Percentiles rank a stretch among this genome's conserved stretches.
These are phyloP conservation scores for Volucella inflata DNA, from an alignment of 2,888 invertebrate species.

Conservation along the genomic window DNA sequence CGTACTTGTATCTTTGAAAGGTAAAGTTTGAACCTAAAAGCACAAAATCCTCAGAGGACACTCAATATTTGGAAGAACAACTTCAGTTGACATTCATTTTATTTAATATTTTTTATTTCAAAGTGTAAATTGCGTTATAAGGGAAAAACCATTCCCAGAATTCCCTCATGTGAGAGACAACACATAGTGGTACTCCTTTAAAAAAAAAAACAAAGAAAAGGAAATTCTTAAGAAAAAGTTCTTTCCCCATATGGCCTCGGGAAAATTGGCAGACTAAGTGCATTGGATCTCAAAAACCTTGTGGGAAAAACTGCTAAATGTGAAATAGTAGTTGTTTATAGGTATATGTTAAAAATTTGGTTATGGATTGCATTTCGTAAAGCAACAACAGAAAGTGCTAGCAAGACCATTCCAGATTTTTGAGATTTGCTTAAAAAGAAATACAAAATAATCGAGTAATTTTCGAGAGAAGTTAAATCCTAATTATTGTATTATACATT, in stretches of 20 bases:
- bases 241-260: slow-evolving; percentile 5
- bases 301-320: no score
- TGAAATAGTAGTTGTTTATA: no score
- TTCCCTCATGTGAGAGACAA: slow-evolving; percentile 29
- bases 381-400: no score
- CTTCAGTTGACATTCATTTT: slow-evolving; percentile 41
- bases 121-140: slow-evolving; percentile 48
- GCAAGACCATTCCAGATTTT: no score
- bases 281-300: no score
- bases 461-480: no score
- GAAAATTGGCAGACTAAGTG: slow-evolving; percentile 10
- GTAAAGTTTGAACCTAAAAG: slow-evolving; percentile 32
- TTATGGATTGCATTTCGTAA: no score
- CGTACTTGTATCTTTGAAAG: slow-evolving; percentile 21
- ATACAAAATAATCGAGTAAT: no score
- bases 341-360: no score
- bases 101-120: slow-evolving; percentile 7
- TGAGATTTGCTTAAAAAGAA: no score
- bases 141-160: slow-evolving; percentile 30
- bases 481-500: no score
- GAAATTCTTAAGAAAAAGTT: slow-evolving; percentile 8
- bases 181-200: neutral
- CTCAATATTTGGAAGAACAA: slow-evolving; percentile 24
- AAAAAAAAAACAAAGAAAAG: neutral
- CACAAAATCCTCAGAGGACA: slow-evolving; percentile 47